phyloP scores from a whole-genome alignment of 1,140 invertebrate genomes.

The Magallana ariakensis region DNA sequence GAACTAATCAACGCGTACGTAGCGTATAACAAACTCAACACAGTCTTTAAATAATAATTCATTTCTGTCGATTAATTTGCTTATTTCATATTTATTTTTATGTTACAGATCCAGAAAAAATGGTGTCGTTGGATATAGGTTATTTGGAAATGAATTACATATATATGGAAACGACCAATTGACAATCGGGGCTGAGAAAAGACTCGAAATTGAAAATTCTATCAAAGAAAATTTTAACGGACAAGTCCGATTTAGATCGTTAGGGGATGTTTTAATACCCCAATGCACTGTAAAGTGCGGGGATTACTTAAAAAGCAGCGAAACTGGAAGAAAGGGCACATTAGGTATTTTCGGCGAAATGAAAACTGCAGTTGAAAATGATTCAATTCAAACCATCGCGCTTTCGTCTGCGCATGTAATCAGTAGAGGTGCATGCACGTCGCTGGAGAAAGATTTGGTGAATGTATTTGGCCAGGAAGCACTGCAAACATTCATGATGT shows the following conservation, averaged over 20 bases:
- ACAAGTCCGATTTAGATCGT: background rate
- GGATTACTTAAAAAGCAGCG: background rate
- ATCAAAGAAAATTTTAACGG: background rate
- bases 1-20: no score
- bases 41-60: no score
- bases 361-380: background rate
- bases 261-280: background rate
- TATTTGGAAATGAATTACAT: background rate
- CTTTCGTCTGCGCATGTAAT: background rate
- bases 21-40: no score
- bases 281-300: background rate
- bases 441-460: background rate
- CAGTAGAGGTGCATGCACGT: background rate
- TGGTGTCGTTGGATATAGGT: background rate
- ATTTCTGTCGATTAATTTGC: no score
- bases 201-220: background rate
- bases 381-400: background rate
- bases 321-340: background rate
- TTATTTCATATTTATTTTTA: no score
- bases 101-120: background rate
- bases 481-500: background rate
- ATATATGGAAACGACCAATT: background rate
- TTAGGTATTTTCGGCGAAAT: conserved; percentile 9
- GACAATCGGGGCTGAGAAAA: background rate
- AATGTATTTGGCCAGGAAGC: background rate